phyloP scores from a whole-genome alignment of 2,797 vertebrate genomes.

The Cryptoblepharus egeriae region DNA sequence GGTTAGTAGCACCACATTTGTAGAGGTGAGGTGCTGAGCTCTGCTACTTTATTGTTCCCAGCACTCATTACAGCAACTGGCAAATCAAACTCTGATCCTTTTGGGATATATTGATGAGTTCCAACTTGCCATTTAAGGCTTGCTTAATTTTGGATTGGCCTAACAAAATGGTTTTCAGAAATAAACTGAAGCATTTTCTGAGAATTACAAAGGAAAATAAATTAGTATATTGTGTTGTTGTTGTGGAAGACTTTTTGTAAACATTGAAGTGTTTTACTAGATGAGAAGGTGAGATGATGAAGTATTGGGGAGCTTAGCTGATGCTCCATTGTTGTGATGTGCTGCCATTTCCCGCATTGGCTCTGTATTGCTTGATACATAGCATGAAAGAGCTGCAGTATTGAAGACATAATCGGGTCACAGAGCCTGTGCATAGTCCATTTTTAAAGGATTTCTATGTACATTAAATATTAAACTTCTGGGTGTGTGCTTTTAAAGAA shows the following conservation, averaged over 20 bases:
- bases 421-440: too few species aligned
- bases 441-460: not conserved
- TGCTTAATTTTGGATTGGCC: not conserved
- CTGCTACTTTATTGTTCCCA: too few species aligned
- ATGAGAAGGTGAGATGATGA: not conserved
- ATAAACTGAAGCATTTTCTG: not conserved
- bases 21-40: too few species aligned
- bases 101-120: not conserved
- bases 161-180: not conserved
- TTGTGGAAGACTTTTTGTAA: not conserved
- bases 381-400: not conserved
- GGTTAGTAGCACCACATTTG: not conserved
- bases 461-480: not conserved
- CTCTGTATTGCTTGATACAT: not conserved
- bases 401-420: not conserved
- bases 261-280: not conserved
- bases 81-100: not conserved
- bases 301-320: not conserved
- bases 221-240: not conserved
- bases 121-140: not conserved
- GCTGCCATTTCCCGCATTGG: not conserved
- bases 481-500: conserved; percentile 17
- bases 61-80: not conserved
- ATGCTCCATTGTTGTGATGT: fast-evolving
- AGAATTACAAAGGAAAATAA: not conserved